Conservation (phyloP, 2,113 vertebrate species). For the Bungarus multicinctus region DNA sequence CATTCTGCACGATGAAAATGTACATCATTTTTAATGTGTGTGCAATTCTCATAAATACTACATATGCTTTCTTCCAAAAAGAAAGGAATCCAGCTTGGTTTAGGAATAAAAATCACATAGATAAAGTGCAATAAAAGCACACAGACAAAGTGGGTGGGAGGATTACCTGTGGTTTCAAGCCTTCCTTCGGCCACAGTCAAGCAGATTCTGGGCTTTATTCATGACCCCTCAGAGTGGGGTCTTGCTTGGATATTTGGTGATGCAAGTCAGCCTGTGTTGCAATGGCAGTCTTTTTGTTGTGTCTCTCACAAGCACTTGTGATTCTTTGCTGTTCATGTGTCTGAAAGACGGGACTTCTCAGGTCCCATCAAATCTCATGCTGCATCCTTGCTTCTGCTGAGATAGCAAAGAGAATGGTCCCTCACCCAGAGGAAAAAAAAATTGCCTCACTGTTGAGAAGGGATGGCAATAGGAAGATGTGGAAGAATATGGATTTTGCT, state of each 20-base stretch:
- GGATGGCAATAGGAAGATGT: neutral
- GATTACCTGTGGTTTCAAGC: slow-evolving; percentile 17
- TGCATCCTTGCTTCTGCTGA: neutral
- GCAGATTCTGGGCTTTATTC: neutral
- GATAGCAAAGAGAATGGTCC: neutral
- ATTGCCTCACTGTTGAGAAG: neutral
- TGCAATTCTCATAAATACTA: neutral
- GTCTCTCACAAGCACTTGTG: neutral
- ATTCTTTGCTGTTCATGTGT: neutral
- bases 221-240: neutral
- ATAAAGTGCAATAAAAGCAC: neutral
- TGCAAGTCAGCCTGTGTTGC: neutral
- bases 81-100: neutral
- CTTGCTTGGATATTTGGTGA: neutral
- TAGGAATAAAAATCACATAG: neutral
- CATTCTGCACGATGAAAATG: neutral
- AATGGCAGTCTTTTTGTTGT: neutral
- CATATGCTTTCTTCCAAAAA: neutral
- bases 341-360: neutral
- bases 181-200: slow-evolving; percentile 1
- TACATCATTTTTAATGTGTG: neutral
- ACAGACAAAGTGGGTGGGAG: neutral
- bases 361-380: neutral
- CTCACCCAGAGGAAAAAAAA: neutral
- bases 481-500: no score